phyloP scores from a whole-genome alignment of 2,888 invertebrate genomes.

The Arge pagana region DNA sequence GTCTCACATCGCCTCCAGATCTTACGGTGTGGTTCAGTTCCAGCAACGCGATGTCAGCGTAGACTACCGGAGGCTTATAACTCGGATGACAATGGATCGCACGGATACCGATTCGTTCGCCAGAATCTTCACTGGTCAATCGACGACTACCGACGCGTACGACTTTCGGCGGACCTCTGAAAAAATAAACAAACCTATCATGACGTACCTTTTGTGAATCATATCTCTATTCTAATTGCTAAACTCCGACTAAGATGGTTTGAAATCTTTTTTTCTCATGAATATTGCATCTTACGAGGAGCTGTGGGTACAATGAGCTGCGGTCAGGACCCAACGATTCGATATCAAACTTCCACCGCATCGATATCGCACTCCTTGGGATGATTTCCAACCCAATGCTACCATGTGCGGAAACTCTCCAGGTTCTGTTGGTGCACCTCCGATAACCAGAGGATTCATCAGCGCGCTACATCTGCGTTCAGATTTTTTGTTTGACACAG shows the following conservation, averaged over 20 bases:
- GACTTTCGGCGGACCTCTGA: constrained; percentile 12
- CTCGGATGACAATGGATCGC: constrained; percentile 62
- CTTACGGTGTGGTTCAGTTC: constrained; percentile 55
- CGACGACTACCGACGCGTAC: constrained; percentile 4
- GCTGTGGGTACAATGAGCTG: constrained; percentile 13
- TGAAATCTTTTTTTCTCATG: no score
- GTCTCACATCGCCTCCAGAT: constrained; percentile 47
- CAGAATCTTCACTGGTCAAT: not conserved
- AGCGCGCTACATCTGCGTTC: not conserved
- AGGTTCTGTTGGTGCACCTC: not conserved
- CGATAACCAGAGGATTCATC: constrained; percentile 8
- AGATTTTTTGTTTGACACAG: not conserved
- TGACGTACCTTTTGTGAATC: not conserved
- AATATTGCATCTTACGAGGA: constrained; percentile 2
- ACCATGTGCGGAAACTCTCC: constrained; percentile 16
- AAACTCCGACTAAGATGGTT: no score
- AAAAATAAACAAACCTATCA: no score
- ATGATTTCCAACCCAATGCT: constrained; percentile 5
- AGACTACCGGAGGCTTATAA: constrained; percentile 62
- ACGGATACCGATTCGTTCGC: constrained; percentile 29
- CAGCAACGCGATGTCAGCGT: constrained; percentile 71
- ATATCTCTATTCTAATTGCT: no score
- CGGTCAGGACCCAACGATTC: constrained; percentile 9
- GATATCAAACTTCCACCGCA: constrained; percentile 14
- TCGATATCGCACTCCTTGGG: not conserved